These are phyloP conservation scores for Mormyrops attenuatus DNA, from an alignment of 2,797 vertebrate genomes.

Conservation along the genomic window DNA sequence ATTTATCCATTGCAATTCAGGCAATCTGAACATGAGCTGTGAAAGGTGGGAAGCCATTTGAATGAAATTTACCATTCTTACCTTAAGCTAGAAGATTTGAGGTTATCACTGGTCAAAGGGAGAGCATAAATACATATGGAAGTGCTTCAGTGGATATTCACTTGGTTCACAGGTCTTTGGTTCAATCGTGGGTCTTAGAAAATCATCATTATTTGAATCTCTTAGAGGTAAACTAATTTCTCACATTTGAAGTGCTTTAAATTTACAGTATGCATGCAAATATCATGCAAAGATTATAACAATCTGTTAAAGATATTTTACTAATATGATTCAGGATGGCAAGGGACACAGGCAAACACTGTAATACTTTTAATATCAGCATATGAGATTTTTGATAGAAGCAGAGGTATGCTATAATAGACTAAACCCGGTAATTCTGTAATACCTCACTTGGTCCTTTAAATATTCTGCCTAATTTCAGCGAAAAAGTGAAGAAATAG, in stretches of 20 bases:
- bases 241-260: neutral
- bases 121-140: neutral
- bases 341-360: neutral
- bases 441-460: neutral
- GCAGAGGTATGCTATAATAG: neutral
- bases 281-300: neutral
- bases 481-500: neutral
- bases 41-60: slow-evolving; percentile 12
- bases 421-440: neutral
- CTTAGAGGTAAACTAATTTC: neutral
- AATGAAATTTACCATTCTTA: slow-evolving; percentile 5
- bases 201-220: neutral
- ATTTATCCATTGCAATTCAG: slow-evolving; percentile 21
- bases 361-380: neutral
- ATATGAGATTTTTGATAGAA: neutral
- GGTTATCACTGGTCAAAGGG: slow-evolving; percentile 20
- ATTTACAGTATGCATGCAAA: neutral
- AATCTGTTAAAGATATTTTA: neutral
- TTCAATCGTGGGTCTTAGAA: neutral
- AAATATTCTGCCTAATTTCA: neutral
- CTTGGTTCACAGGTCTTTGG: neutral
- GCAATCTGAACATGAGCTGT: slow-evolving; percentile 22
- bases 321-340: neutral
- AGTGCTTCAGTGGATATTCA: neutral
- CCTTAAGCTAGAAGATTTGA: slow-evolving; percentile 9